Conservation (phyloP, 2,888 invertebrate species). For the Lasioglossum oenotherae region DNA sequence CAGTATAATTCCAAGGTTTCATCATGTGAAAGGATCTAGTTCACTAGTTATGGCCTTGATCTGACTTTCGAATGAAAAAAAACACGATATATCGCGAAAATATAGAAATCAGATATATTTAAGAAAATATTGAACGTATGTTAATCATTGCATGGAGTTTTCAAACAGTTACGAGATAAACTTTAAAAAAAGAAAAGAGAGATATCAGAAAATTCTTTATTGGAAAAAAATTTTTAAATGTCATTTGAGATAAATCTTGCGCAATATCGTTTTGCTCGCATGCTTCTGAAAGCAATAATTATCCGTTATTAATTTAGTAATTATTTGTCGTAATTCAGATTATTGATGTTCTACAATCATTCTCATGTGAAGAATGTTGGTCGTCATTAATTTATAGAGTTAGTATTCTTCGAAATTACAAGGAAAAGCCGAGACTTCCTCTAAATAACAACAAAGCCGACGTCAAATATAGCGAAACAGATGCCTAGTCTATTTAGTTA, state of each 20-base stretch:
- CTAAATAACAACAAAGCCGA: neutral
- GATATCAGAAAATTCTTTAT: neutral
- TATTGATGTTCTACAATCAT: neutral
- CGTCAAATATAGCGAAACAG: neutral
- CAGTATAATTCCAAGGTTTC: neutral
- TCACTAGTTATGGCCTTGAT: constrained; percentile 64
- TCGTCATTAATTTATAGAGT: neutral
- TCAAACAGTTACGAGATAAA: neutral
- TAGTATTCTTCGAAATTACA: neutral
- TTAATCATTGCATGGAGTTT: neutral
- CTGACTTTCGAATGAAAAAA: constrained; percentile 28
- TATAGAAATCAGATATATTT: neutral
- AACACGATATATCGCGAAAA: neutral
- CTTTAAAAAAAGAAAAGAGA: neutral
- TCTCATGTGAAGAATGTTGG: neutral
- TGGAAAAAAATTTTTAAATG: neutral
- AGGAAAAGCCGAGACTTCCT: neutral
- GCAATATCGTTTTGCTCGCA: neutral
- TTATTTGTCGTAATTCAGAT: neutral
- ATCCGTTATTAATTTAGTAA: neutral
- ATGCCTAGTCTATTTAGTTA: neutral
- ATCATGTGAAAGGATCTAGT: constrained; percentile 63
- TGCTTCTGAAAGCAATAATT: neutral
- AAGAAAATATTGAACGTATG: neutral
- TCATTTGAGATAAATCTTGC: constrained; percentile 11